Percentiles rank a stretch among this genome's conserved stretches.
These are phyloP conservation scores for Notarius lentiginosus DNA, from an alignment of 2,113 vertebrate species.

Conservation along the genomic window DNA sequence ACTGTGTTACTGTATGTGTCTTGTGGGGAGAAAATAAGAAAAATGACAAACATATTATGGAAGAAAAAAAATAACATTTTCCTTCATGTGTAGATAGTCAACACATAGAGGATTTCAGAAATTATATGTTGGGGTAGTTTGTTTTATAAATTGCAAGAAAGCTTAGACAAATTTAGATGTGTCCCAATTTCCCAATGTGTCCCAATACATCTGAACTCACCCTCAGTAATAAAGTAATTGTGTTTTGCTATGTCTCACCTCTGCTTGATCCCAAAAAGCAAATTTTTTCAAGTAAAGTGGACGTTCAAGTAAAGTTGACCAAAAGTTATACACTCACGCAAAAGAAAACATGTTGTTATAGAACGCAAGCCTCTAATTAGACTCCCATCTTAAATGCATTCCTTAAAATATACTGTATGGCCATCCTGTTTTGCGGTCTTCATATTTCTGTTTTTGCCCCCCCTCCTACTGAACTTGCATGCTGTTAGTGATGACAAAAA, in stretches of 20 bases:
- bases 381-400: neutral
- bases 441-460: neutral
- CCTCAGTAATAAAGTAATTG: neutral
- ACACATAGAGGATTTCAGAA: neutral
- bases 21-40: no score
- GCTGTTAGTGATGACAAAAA: neutral
- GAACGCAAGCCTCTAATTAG: neutral
- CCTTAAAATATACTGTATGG: constrained; percentile 3
- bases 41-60: no score
- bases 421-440: neutral
- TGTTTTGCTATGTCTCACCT: neutral
- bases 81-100: neutral
- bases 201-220: neutral
- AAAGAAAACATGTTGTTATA: neutral
- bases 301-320: neutral
- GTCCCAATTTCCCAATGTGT: neutral
- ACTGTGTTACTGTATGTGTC: no score
- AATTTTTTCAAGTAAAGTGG: neutral
- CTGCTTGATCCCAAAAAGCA: neutral
- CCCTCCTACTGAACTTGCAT: neutral
- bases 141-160: neutral
- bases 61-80: neutral
- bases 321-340: neutral
- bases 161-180: neutral
- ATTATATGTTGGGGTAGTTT: neutral